phyloP scores from a whole-genome alignment of 2,113 vertebrate species.

The Dasyornis broadbenti region DNA sequence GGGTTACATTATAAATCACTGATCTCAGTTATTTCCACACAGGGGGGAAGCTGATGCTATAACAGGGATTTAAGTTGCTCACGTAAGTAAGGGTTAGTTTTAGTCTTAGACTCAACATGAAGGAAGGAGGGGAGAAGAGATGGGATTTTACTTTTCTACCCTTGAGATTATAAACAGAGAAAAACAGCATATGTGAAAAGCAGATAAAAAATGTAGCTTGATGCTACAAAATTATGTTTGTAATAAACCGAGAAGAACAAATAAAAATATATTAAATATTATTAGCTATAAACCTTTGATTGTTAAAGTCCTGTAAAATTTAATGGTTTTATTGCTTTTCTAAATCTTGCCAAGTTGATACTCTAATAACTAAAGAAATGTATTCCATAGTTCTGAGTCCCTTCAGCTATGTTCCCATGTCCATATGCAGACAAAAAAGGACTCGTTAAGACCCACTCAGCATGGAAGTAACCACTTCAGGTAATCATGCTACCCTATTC shows the following conservation, averaged over 20 bases:
- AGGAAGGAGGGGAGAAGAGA: neutral
- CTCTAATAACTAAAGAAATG: neutral
- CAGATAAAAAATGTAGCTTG: neutral
- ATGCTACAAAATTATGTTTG: neutral
- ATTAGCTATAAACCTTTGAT: neutral
- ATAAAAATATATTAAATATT: neutral
- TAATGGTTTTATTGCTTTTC: neutral
- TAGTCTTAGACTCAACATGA: neutral
- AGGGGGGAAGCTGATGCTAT: neutral
- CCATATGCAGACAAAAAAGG: neutral
- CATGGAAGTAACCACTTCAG: neutral
- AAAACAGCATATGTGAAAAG: neutral
- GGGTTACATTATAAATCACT: neutral
- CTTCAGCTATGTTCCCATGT: neutral
- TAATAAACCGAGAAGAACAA: neutral
- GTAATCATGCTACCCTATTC: neutral
- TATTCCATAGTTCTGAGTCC: neutral
- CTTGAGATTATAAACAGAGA: neutral
- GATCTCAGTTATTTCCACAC: neutral
- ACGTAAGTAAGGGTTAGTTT: neutral
- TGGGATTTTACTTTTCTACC: neutral
- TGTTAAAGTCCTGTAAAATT: neutral
- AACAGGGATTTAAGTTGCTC: neutral
- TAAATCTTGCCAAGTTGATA: neutral
- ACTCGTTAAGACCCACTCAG: neutral